Conservation (phyloP, 2,888 invertebrate genomes). For the Hyalella azteca region DNA sequence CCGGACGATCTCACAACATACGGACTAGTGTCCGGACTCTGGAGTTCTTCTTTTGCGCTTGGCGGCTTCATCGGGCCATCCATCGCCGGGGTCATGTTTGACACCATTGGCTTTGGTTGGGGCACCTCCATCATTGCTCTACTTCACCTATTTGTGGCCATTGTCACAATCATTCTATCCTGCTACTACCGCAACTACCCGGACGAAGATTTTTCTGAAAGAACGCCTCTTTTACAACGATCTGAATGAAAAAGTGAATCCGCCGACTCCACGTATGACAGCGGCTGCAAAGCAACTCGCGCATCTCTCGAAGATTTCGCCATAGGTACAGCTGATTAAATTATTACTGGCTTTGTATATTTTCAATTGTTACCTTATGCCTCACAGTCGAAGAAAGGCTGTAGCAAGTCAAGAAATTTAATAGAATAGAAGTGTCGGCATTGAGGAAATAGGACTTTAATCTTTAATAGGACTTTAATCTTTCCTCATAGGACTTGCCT, state of each 20-base stretch:
- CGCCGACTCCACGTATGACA: conserved; percentile 33
- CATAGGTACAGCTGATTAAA: not conserved
- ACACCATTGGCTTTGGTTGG: conserved; percentile 74
- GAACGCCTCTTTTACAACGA: conserved; percentile 34
- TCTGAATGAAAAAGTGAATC: not conserved
- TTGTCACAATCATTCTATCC: conserved; percentile 33
- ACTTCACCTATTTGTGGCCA: conserved; percentile 71
- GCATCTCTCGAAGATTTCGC: not conserved
- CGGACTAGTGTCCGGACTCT: conserved; percentile 86
- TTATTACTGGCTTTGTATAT: too few relatives aligned
- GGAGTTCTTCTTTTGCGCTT: conserved; percentile 87
- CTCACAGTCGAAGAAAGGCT: too few relatives aligned
- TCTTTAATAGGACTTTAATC: too few relatives aligned
- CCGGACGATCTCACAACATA: conserved; percentile 87
- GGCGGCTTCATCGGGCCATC: conserved; percentile 86
- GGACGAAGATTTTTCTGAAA: conserved; percentile 34
- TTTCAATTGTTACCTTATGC: too few relatives aligned
- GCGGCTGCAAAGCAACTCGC: conserved; percentile 26
- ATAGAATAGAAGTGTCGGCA: too few relatives aligned
- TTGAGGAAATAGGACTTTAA: too few relatives aligned
- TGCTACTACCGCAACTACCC: not conserved
- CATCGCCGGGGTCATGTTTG: conserved; percentile 75
- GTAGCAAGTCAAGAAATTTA: too few relatives aligned
- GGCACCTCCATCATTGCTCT: conserved; percentile 75
- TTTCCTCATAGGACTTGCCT: too few relatives aligned